Conservation (phyloP, 2,888 invertebrate species). For the Mythimna pallens region DNA sequence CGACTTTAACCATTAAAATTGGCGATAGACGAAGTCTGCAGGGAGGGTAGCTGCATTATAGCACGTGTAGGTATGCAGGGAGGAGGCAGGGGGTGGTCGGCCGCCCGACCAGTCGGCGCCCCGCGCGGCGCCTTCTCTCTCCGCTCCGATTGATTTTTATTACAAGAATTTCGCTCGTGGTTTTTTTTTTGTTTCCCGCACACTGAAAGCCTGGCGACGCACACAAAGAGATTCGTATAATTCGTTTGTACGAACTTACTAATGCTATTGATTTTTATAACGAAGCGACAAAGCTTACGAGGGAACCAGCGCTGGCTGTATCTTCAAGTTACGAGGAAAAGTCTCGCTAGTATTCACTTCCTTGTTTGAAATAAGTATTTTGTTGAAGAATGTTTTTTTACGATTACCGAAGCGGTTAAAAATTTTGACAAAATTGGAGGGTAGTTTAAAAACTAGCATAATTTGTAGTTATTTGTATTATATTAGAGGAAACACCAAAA, state of each 20-base stretch:
- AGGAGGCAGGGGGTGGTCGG: slow-evolving; percentile 71
- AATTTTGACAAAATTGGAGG: neutral
- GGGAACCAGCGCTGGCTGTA: slow-evolving; percentile 66
- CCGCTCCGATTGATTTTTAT: slow-evolving; percentile 91
- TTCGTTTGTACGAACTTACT: slow-evolving; percentile 90
- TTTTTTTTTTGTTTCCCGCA: slow-evolving; percentile 88
- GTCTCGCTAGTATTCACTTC: slow-evolving; percentile 35
- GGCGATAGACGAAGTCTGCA: slow-evolving; percentile 45
- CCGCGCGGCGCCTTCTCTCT: slow-evolving; percentile 88
- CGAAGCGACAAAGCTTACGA: slow-evolving; percentile 79
- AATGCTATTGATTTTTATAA: slow-evolving; percentile 91
- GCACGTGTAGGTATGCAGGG: slow-evolving; percentile 79
- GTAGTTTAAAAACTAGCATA: slow-evolving; percentile 30
- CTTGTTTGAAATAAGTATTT: slow-evolving; percentile 20
- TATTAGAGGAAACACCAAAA: too few species aligned
- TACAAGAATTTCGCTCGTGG: slow-evolving; percentile 90
- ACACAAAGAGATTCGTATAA: slow-evolving; percentile 88
- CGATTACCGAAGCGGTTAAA: neutral
- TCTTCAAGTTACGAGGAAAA: slow-evolving; percentile 55
- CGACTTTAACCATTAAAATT: slow-evolving; percentile 39
- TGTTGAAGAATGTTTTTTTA: slow-evolving; percentile 12
- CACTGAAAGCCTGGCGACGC: slow-evolving; percentile 83
- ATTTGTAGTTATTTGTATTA: too few species aligned
- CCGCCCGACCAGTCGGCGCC: slow-evolving; percentile 87
- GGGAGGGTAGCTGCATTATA: slow-evolving; percentile 83